Evolutionary conservation across 2,113 vertebrate genomes (phyloP).

Genomic region (Vulpes lagopus): DNA sequence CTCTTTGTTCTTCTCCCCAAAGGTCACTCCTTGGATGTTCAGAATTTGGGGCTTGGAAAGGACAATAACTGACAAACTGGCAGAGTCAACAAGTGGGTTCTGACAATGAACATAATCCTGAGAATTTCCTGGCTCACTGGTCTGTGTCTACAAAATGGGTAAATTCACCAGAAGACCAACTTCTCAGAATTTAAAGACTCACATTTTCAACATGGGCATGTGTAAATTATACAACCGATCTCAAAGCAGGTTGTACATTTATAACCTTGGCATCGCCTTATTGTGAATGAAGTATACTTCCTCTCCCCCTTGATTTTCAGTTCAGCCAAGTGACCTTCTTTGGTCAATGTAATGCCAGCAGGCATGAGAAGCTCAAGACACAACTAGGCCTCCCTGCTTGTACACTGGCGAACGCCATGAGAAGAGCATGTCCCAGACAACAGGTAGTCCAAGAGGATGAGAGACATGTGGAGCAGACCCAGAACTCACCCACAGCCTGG

Average conservation of each 20-base stretch:
- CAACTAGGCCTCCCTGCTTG: neutral
- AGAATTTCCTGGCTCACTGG: neutral
- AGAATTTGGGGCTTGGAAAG: neutral
- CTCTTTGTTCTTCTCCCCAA: neutral
- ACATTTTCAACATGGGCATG: neutral
- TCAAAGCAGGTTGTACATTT: neutral
- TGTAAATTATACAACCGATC: neutral
- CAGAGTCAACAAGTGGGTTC: neutral
- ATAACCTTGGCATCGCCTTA: neutral
- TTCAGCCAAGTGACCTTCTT: neutral
- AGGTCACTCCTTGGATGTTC: neutral
- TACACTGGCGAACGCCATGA: neutral
- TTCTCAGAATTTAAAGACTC: neutral
- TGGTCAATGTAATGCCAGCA: neutral
- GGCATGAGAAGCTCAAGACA: neutral
- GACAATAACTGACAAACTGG: neutral
- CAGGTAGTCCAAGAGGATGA: neutral
- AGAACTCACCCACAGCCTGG: neutral
- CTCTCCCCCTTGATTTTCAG: neutral
- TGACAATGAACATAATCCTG: neutral
- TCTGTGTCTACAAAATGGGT: neutral
- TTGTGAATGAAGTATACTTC: neutral
- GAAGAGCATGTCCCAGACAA: neutral
- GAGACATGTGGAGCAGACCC: neutral
- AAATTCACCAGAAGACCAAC: neutral